Conservation (phyloP, 92 coral and sea anemone genomes). For the Chrysogorgia sp. region DNA sequence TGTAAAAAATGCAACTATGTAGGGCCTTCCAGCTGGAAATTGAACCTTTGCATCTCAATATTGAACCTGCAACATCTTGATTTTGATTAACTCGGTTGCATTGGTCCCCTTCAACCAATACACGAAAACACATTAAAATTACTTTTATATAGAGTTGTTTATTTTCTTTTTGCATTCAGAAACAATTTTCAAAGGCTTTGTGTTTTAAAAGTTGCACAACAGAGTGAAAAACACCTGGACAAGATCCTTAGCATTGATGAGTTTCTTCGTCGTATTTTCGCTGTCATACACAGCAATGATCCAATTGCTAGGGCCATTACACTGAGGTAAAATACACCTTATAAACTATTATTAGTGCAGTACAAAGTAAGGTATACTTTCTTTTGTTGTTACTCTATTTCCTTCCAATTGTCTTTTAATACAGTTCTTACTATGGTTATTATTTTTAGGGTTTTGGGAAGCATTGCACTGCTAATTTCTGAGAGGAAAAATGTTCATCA, state of each 20-base stretch:
- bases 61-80: too few relatives aligned
- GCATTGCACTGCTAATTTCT: conserved; percentile 89
- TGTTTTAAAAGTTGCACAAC: conserved; percentile 87
- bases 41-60: too few relatives aligned
- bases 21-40: too few relatives aligned
- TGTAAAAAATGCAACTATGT: too few relatives aligned
- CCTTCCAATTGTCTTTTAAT: background rate
- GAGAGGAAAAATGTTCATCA: conserved; percentile 97
- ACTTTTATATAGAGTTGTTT: too few relatives aligned
- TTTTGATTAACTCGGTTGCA: too few relatives aligned
- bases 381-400: background rate
- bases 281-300: conserved; percentile 95
- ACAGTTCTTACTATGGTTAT: background rate
- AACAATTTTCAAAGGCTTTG: conserved; percentile 93
- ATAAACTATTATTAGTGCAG: background rate
- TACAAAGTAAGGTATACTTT: too few relatives aligned
- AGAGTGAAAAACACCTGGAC: conserved; percentile 91
- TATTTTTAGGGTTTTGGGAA: conserved; percentile 83
- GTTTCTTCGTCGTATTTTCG: conserved; percentile 83
- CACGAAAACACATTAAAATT: too few relatives aligned
- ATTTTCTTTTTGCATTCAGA: conserved; percentile 48
- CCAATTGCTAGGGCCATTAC: conserved; percentile 99
- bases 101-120: too few relatives aligned
- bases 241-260: conserved; percentile 92
- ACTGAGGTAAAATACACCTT: conserved; percentile 76